Conservation (phyloP, 2,797 vertebrate species). For the Coendou prehensilis region DNA sequence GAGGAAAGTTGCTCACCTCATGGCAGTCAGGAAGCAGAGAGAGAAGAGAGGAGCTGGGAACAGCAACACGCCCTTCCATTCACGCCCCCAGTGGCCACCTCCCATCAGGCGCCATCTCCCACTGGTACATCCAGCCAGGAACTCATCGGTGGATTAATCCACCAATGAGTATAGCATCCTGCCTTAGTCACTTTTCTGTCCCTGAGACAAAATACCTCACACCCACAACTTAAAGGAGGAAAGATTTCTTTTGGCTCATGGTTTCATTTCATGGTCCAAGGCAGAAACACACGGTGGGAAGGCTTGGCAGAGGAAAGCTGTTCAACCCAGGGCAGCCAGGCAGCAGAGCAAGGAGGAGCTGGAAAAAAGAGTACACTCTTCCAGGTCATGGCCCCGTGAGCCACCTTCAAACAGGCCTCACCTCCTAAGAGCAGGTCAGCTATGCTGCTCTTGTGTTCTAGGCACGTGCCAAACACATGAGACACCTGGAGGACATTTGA, state of each 20-base stretch:
- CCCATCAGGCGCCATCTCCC: background rate
- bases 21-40: too few relatives aligned
- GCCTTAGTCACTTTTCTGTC: background rate
- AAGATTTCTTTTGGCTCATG: background rate
- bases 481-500: background rate
- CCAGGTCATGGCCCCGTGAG: background rate
- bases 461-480: background rate
- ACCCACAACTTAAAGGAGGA: background rate
- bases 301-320: background rate
- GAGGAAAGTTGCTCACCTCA: too few relatives aligned
- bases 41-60: too few relatives aligned
- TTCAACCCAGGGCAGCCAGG: background rate
- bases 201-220: background rate
- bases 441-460: background rate
- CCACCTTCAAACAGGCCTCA: background rate
- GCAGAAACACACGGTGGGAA: background rate
- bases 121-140: background rate
- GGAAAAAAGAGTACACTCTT: background rate
- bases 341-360: background rate
- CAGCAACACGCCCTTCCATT: background rate
- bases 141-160: background rate
- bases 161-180: background rate
- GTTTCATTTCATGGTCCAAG: background rate
- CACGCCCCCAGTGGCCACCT: background rate
- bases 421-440: background rate